Conservation (phyloP, 2,888 invertebrate species). For the Pecten maximus region DNA sequence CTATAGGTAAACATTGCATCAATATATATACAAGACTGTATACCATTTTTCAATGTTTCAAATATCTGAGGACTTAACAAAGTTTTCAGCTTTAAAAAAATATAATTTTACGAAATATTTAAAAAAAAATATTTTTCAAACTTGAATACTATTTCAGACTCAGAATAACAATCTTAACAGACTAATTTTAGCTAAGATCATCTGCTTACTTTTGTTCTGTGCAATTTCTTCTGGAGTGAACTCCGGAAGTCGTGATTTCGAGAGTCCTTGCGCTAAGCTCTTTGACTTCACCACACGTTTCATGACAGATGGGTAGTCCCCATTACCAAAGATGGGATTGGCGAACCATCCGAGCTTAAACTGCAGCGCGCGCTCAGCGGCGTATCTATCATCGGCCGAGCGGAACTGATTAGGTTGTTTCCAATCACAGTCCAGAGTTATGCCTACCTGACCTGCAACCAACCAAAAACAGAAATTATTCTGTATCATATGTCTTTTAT, state of each 20-base stretch:
- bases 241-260: slow-evolving; percentile 71
- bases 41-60: no score
- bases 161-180: no score
- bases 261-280: slow-evolving; percentile 69
- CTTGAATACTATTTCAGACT: no score
- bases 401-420: slow-evolving; percentile 69
- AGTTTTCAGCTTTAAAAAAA: no score
- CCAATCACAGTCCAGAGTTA: slow-evolving; percentile 77
- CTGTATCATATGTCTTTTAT: not conserved
- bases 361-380: slow-evolving; percentile 73
- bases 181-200: not conserved
- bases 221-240: slow-evolving; percentile 76
- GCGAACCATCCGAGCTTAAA: slow-evolving; percentile 81
- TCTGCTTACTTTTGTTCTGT: slow-evolving; percentile 69
- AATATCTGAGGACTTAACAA: no score
- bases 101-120: no score
- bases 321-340: slow-evolving; percentile 77
- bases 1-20: no score
- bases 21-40: no score
- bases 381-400: slow-evolving; percentile 63
- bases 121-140: no score
- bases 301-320: slow-evolving; percentile 84
- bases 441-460: slow-evolving; percentile 66
- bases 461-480: not conserved
- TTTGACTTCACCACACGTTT: slow-evolving; percentile 67